Percentiles rank a stretch among this genome's conserved stretches.
Evolutionary conservation across 2,113 vertebrate species (phyloP).

Genomic region (Anguilla japonica): DNA sequence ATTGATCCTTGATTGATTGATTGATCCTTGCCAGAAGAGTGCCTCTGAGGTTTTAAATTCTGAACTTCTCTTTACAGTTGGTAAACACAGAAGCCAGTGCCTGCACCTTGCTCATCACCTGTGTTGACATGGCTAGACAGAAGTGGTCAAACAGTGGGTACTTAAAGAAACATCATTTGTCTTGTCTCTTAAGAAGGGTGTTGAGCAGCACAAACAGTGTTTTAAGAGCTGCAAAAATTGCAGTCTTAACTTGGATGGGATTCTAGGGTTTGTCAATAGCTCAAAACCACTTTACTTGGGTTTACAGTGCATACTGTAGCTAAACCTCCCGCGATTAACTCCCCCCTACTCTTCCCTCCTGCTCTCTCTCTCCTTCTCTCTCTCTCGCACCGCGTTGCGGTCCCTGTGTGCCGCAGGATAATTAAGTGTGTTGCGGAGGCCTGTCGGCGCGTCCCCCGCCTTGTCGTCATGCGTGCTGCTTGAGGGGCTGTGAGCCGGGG

Average conservation of each 20-base stretch:
- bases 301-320: background rate
- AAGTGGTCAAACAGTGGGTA: background rate
- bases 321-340: background rate
- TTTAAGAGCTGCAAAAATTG: background rate
- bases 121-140: background rate
- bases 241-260: background rate
- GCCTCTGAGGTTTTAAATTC: background rate
- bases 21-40: slow-evolving; percentile 3
- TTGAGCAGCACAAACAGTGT: background rate
- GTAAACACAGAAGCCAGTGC: background rate
- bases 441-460: background rate
- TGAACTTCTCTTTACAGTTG: background rate
- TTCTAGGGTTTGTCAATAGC: background rate
- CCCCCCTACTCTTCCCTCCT: background rate
- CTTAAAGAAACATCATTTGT: background rate
- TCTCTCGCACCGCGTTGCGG: background rate
- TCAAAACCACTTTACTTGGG: background rate
- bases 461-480: slow-evolving; percentile 4
- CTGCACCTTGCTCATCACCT: background rate
- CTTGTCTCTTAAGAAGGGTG: background rate
- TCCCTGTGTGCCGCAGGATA: background rate
- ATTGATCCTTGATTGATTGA: background rate
- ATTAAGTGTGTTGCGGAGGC: background rate
- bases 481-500: background rate
- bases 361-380: background rate